Evolutionary conservation across 2,888 invertebrate species (phyloP).

Genomic region (Aleiodes alternator): DNA sequence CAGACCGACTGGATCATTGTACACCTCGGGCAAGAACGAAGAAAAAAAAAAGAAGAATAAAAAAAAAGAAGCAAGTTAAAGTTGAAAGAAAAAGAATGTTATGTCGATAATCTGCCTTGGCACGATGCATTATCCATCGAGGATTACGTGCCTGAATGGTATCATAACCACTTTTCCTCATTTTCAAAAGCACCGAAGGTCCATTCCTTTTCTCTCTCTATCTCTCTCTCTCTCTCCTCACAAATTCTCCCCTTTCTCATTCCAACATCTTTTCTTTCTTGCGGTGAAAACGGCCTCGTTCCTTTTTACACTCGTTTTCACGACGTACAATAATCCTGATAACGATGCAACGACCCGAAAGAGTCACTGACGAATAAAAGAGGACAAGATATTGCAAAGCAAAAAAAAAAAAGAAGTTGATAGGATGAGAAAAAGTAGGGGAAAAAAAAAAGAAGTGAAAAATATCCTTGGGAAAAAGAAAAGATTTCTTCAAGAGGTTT

Average conservation of each 20-base stretch:
- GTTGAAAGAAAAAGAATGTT: background rate
- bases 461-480: background rate
- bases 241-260: slow-evolving; percentile 14
- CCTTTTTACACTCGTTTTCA: slow-evolving; percentile 25
- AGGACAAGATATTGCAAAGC: slow-evolving; percentile 13
- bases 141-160: slow-evolving; percentile 60
- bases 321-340: slow-evolving; percentile 54
- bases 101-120: slow-evolving; percentile 47
- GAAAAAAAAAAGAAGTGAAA: background rate
- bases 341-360: slow-evolving; percentile 51
- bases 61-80: background rate
- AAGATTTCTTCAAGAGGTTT: slow-evolving; percentile 27
- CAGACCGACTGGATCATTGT: slow-evolving; percentile 5
- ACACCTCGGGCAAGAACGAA: slow-evolving; percentile 6
- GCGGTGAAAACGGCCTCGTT: slow-evolving; percentile 40
- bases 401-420: too few species aligned
- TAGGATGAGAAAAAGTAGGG: background rate
- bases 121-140: slow-evolving; percentile 55
- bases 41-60: slow-evolving; percentile 24
- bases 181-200: slow-evolving; percentile 47
- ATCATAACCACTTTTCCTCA: slow-evolving; percentile 63
- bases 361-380: slow-evolving; percentile 19
- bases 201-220: slow-evolving; percentile 27
- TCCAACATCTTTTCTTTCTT: slow-evolving; percentile 15
- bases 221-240: slow-evolving; percentile 35